These are phyloP conservation scores for Resseliella maxima DNA, from an alignment of 2,888 invertebrate genomes.

Conservation along the genomic window DNA sequence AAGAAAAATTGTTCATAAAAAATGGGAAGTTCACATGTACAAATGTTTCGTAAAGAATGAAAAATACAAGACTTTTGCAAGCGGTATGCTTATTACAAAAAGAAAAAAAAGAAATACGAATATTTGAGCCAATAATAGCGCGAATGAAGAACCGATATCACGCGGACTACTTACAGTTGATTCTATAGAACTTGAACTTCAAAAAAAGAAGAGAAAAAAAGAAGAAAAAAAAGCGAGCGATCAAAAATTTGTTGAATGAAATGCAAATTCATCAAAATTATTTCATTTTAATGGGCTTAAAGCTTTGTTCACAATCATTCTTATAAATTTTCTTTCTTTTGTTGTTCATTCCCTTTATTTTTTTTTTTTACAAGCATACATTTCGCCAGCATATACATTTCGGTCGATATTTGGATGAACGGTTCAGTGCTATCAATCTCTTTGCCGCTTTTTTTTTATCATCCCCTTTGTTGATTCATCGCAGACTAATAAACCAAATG, in stretches of 20 bases:
- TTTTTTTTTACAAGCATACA: neutral
- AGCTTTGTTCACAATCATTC: conserved; percentile 28
- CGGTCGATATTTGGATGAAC: neutral
- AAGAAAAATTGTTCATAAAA: neutral
- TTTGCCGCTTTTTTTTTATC: neutral
- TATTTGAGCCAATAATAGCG: conserved; percentile 3
- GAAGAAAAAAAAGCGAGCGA: neutral
- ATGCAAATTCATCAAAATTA: conserved; percentile 53
- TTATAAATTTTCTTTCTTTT: neutral
- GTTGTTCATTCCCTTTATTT: neutral
- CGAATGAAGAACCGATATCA: neutral
- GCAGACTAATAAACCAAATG: conserved; percentile 44
- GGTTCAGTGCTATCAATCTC: conserved; percentile 12
- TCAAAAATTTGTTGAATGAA: conserved; percentile 41
- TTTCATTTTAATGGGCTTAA: conserved; percentile 46
- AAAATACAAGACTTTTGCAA: neutral
- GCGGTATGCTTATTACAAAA: neutral
- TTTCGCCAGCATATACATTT: neutral
- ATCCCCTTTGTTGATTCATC: conserved; percentile 49
- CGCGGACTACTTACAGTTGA: neutral
- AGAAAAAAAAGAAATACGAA: conserved; percentile 18
- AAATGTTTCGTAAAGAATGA: neutral
- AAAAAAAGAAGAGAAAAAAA: neutral
- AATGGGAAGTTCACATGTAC: neutral
- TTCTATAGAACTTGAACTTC: neutral